A percentile compares a stretch with the other conserved stretches of the same genome.
These are phyloP conservation scores for Limosa lapponica DNA, from an alignment of 2,797 vertebrate species.

Conservation along the genomic window DNA sequence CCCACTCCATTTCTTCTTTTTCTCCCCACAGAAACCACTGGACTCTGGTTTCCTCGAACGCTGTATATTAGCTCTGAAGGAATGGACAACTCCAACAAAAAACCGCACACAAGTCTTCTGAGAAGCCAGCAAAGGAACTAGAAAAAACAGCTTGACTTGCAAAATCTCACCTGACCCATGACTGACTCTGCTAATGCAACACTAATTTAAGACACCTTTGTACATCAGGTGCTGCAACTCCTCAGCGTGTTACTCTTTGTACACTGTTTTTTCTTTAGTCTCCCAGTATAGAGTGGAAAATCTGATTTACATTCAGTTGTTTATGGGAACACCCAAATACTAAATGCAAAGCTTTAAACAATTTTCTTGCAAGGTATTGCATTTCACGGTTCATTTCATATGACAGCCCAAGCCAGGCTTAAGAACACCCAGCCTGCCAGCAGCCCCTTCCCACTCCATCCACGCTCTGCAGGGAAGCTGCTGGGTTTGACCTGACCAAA, in stretches of 20 bases:
- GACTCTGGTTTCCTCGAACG: neutral
- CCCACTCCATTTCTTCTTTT: neutral
- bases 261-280: neutral
- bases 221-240: conserved; percentile 20
- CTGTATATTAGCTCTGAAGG: neutral
- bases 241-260: neutral
- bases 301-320: neutral
- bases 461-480: neutral
- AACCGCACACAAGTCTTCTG: accelerated
- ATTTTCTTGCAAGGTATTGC: neutral
- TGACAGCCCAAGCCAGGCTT: neutral
- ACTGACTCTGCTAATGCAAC: neutral
- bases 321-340: neutral
- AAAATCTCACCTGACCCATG: neutral
- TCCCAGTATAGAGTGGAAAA: neutral
- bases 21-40: neutral
- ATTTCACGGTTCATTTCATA: neutral
- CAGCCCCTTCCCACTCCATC: neutral
- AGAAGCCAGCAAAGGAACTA: neutral
- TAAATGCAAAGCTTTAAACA: neutral
- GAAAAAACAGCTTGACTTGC: neutral
- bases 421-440: neutral
- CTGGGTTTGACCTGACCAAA: accelerated
- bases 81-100: conserved; percentile 33
- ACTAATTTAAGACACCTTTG: neutral